phyloP scores from a whole-genome alignment of 2,797 vertebrate genomes.

The Diceros bicornis region DNA sequence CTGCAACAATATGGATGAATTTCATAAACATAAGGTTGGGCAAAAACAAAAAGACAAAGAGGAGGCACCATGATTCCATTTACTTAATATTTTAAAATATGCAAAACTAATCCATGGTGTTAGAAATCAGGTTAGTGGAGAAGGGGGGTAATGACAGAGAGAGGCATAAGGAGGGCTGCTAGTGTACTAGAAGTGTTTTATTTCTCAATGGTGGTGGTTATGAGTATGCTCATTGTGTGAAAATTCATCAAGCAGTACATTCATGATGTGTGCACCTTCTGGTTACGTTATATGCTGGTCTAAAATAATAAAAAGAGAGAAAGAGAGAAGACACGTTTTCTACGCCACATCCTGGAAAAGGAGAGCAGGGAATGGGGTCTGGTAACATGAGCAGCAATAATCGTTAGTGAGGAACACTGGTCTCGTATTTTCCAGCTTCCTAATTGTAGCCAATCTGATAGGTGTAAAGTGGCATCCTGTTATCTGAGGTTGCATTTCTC shows the following conservation, averaged over 20 bases:
- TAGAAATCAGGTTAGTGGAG: not conserved
- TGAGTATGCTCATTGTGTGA: not conserved
- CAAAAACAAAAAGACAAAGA: not conserved
- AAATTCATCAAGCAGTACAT: not conserved
- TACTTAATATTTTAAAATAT: not conserved
- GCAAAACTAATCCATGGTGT: not conserved
- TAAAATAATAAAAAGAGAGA: not conserved
- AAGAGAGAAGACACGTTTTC: not conserved
- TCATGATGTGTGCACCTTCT: not conserved
- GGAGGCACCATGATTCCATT: not conserved
- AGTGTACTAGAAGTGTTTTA: not conserved
- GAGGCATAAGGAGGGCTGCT: not conserved
- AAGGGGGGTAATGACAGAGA: not conserved
- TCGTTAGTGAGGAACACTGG: not conserved
- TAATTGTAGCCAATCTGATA: not conserved
- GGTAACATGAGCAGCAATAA: not conserved
- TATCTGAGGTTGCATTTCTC: not conserved
- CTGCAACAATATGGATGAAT: not conserved
- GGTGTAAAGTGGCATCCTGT: not conserved
- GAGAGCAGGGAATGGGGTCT: not conserved
- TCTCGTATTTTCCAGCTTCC: not conserved
- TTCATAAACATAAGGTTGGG: not conserved
- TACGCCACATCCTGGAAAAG: not conserved
- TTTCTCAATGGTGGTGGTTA: not conserved
- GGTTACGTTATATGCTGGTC: no score